phyloP scores from a whole-genome alignment of 1,140 invertebrate species.

The Scaptomyza montana region DNA sequence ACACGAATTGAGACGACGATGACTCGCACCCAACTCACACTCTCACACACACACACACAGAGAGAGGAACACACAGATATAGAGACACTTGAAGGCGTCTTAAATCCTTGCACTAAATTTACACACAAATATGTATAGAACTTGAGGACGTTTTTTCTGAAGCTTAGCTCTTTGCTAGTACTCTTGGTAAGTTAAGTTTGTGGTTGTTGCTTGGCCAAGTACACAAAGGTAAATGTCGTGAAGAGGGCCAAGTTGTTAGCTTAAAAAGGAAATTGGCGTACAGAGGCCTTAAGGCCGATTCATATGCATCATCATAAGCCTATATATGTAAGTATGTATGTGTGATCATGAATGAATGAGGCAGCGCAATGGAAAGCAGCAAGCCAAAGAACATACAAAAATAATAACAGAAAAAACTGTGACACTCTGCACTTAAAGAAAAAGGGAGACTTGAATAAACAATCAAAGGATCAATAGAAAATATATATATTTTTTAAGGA shows the following conservation, averaged over 20 bases:
- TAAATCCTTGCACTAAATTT: conserved; percentile 60
- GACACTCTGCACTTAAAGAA: conserved; percentile 29
- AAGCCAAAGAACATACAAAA: conserved; percentile 25
- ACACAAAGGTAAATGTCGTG: conserved; percentile 69
- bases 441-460: background rate
- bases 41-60: conserved; percentile 23
- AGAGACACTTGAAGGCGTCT: conserved; percentile 28
- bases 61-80: background rate
- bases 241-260: conserved; percentile 66
- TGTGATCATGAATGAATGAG: conserved; percentile 44
- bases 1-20: conserved; percentile 34
- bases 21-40: conserved; percentile 27
- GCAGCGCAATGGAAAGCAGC: conserved; percentile 30
- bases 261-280: conserved; percentile 75
- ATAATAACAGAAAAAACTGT: conserved; percentile 6
- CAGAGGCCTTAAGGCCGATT: conserved; percentile 17
- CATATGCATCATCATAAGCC: background rate
- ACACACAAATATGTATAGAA: conserved; percentile 38
- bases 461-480: too few relatives aligned
- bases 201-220: conserved; percentile 74
- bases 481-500: too few relatives aligned
- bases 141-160: conserved; percentile 19
- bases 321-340: background rate
- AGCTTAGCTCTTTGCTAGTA: background rate
- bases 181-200: background rate